phyloP scores from a whole-genome alignment of 2,113 vertebrate genomes.

The Eleginops maclovinus region DNA sequence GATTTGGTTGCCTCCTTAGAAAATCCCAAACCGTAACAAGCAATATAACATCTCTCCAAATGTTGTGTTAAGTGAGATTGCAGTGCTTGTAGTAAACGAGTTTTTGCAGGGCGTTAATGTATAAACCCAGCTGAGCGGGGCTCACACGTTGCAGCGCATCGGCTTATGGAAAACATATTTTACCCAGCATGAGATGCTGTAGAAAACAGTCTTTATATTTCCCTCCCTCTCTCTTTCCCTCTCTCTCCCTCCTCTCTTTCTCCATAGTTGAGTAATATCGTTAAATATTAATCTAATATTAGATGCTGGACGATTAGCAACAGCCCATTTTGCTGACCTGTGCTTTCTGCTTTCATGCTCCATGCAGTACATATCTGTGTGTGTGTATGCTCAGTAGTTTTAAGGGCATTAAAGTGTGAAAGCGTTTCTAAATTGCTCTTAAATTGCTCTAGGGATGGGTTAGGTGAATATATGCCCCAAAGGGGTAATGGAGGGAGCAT shows the following conservation, averaged over 20 bases:
- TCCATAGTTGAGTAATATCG: slow-evolving; percentile 22
- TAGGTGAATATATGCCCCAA: slow-evolving; percentile 63
- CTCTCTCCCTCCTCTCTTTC: not conserved
- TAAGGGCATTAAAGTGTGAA: slow-evolving; percentile 76
- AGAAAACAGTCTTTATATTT: not conserved
- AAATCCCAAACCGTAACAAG: slow-evolving; percentile 8
- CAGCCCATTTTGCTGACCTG: slow-evolving; percentile 73
- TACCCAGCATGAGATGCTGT: slow-evolving; percentile 38
- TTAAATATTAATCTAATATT: slow-evolving; percentile 70
- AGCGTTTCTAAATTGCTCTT: slow-evolving; percentile 76
- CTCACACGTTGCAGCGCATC: slow-evolving; percentile 33
- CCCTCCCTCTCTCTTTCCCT: not conserved
- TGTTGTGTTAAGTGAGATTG: slow-evolving; percentile 50
- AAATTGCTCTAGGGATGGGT: slow-evolving; percentile 70
- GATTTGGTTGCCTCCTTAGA: slow-evolving; percentile 16
- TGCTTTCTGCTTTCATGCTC: slow-evolving; percentile 43
- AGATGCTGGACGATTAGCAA: slow-evolving; percentile 51
- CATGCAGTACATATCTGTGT: slow-evolving; percentile 15
- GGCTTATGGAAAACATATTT: slow-evolving; percentile 60
- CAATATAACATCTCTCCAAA: slow-evolving; percentile 22
- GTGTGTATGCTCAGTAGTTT: slow-evolving; percentile 37
- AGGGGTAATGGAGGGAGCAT: slow-evolving; percentile 55
- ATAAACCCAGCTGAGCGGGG: slow-evolving; percentile 56
- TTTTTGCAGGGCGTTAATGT: slow-evolving; percentile 45
- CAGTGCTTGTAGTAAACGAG: slow-evolving; percentile 48